phyloP scores from a whole-genome alignment of 2,888 invertebrate species.

The Mesochorus sp. region DNA sequence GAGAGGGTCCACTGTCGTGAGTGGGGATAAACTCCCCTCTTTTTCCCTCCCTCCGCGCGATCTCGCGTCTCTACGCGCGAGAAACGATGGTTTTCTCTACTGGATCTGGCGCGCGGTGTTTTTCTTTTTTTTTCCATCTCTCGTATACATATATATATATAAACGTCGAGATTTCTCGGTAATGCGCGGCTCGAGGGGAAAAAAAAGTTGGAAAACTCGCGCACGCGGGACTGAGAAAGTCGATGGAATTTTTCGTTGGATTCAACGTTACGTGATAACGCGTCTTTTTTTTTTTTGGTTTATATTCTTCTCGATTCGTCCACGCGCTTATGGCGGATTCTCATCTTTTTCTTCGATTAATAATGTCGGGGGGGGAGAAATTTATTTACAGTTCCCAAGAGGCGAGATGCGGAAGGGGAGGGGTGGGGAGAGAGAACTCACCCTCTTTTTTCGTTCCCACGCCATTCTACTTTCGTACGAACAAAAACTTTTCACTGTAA shows the following conservation, averaged over 20 bases:
- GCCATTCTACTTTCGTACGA: slow-evolving; percentile 60
- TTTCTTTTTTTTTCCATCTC: too few relatives aligned
- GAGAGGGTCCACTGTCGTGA: slow-evolving; percentile 65
- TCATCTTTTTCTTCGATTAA: too few relatives aligned
- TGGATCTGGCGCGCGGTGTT: too few relatives aligned
- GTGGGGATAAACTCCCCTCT: slow-evolving; percentile 59
- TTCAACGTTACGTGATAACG: slow-evolving; percentile 19
- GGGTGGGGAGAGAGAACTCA: slow-evolving; percentile 60
- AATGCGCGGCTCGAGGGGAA: too few relatives aligned
- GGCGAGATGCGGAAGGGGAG: slow-evolving; percentile 49
- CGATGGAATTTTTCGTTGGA: slow-evolving; percentile 26
- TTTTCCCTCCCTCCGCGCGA: slow-evolving; percentile 8
- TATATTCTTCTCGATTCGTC: too few relatives aligned
- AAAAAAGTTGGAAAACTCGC: slow-evolving; percentile 30
- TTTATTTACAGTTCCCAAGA: not conserved
- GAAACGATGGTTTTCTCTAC: too few relatives aligned
- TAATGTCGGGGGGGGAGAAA: too few relatives aligned
- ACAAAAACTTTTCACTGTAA: slow-evolving; percentile 43
- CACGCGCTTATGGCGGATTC: too few relatives aligned
- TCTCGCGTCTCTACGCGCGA: not conserved
- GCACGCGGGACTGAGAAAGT: slow-evolving; percentile 25
- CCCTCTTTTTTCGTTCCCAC: slow-evolving; percentile 73
- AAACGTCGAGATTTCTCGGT: slow-evolving; percentile 47
- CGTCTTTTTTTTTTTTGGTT: not conserved
- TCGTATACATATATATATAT: slow-evolving; percentile 8